Base-by-base conservation (phyloP, 1,140 invertebrate genomes). In the Latrodectus geometricus region DNA sequence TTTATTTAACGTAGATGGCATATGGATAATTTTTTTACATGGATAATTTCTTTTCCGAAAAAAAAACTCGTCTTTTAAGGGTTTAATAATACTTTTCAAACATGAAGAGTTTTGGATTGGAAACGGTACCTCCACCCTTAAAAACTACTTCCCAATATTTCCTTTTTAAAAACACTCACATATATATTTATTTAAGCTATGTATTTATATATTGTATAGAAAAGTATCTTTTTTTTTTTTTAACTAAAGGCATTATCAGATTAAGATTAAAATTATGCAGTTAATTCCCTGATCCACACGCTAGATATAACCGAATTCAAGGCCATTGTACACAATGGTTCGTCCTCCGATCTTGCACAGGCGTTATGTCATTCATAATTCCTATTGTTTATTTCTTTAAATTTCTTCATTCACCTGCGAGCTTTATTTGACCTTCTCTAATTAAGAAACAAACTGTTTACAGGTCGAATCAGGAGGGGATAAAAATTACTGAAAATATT, bases 301-400 rank as follows among this genome's bases (percentile, higher is more conserved):
- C 54, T 14, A 14, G 54, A 14, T 61, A 61, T 17, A 61, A 61
- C 54, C 54, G 17, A 8, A 61, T 61, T 61, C 2, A 61, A 61
- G 54, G 54, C 8, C 54, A 61, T 61, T 61, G 54, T 61, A 8
- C 54, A 61, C 54, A 61, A 61, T 61, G 54, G 54, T 4, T 61
- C 54, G 54, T 61, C 17, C 17, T 61, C 48, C 76, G 56, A 66
- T 35, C 61, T 78, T 78, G 76, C 20, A 14, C 76, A n/a, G 76
- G 61, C 76, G 56, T 68, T 66, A 9, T 68, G 61, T 50, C 61
- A 68, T 69, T 69, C 20, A n/a, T 21, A 20, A 14, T 61, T 49
- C 17, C 20, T 9, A 56, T n/a, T 61, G 54, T 17, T 14, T 61
- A 61, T 8, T 61, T 61, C 54, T 17, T 35, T 35, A 35, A 35